Evolutionary conservation across 92 coral and sea anemone species (phyloP), one percentile per base, ranked within the genome.

Genomic region (Parazoanthus swiftii): DNA sequence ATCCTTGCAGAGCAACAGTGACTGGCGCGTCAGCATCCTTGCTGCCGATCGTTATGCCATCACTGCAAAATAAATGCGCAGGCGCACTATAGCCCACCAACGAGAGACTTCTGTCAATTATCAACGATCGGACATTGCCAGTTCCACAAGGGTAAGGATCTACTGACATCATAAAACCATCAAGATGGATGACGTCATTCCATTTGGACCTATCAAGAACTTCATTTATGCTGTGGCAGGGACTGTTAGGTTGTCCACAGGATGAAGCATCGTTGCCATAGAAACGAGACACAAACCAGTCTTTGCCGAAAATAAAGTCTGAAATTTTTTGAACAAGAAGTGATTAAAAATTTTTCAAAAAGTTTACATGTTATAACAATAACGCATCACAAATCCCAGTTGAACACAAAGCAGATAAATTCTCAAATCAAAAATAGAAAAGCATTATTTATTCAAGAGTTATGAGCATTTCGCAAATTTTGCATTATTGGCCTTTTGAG

Each of bases 171-270:
- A 65, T 65, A 35, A 37, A 39, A 36, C 85, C 85, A 81, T 81
- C 75, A 38, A 81, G 74, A 81, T 81, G 68, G 73, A 81, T 63
- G 85, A 81, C 74, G 51, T 81, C 85, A 65, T 67, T 42, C 85
- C 75, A 81, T 2, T 71, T 20, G 23, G 33, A 59, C 37, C 48
- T 16, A 65, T 21, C 75, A 9, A 81, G 74, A 38, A 43, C 85
- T 81, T 59, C 26, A n/a, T 48, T 81, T 37, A 81, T 81, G 21
- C 74, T 81, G 43, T 58, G 68, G 75, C 85, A 81, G 33, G 85
- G 85, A 26, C 39, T 48, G n/a, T 39, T 14, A 7, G 51, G 23
- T 25, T 63, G 39, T 8, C 85, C 85, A 38, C 85, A 81, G 43
- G 85, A 38, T 63, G 85, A 9, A 81, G 74, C 29, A 20, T 81